phyloP scores from a whole-genome alignment of 2,797 vertebrate genomes.

The Carcharodon carcharias region DNA sequence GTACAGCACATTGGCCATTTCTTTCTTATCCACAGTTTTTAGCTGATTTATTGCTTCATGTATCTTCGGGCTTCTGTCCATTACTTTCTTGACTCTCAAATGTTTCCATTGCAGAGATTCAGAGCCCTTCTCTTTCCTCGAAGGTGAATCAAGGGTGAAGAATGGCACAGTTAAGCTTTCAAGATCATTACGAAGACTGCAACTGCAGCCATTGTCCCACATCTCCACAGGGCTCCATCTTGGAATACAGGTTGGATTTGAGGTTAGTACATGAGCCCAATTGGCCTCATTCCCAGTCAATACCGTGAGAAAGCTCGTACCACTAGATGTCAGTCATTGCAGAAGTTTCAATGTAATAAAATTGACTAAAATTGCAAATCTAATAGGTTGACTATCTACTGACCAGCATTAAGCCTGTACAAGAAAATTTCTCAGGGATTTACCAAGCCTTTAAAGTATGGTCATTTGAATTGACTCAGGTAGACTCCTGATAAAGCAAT shows the following conservation, averaged over 20 bases:
- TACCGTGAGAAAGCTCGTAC: background rate
- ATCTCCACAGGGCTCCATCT: background rate
- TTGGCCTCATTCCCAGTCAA: background rate
- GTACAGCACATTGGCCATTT: background rate
- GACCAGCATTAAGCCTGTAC: too few relatives aligned
- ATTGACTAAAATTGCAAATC: background rate
- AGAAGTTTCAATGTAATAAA: background rate
- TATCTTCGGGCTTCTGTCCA: background rate
- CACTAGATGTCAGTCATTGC: background rate
- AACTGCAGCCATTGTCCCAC: too few relatives aligned
- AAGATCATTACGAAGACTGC: background rate
- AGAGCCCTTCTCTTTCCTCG: background rate
- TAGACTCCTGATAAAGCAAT: background rate
- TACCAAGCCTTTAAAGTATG: too few relatives aligned
- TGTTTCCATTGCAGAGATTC: background rate
- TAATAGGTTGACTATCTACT: background rate
- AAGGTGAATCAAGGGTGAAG: background rate
- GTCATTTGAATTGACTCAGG: background rate
- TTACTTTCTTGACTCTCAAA: background rate
- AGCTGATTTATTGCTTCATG: background rate
- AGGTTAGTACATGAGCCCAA: background rate
- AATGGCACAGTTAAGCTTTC: background rate
- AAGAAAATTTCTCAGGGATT: too few relatives aligned
- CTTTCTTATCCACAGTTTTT: background rate
- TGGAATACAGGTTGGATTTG: background rate